Evolutionary conservation across 2,888 invertebrate species (phyloP), one percentile per base, ranked within the genome.

Genomic region (Drosophila yooni): DNA sequence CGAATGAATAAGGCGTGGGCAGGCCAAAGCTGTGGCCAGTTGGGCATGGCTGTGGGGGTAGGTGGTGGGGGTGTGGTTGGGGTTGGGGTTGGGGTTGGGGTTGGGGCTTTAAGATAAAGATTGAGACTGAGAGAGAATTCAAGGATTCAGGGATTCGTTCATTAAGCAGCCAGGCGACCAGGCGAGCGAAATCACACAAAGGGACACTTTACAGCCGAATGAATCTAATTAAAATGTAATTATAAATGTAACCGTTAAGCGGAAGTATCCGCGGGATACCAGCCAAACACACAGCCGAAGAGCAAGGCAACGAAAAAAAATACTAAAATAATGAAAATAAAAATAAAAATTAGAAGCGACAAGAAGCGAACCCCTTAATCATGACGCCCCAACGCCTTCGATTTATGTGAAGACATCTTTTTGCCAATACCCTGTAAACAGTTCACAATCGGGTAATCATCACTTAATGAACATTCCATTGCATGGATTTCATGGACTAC

Each of bases 151-250:
- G 67, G 74, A 70, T 72, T 65, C 80, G 72, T 84, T 82, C 85
- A 84, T 86, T 88, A 87, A 88, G 85, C 78, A 76, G 70, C 70
- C 72, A 88, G 79, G 80, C 83, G 81, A 48, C 65, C 71, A 38
- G 73, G 58, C 74, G 75, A 77, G 84, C 82, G 81, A 86, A 89
- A 88, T 86, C 89, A 90, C 84, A 90, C 90, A 92, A 92, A 92
- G 86, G 92, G 92, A 93, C 93, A 92, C 92, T 93, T 93, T 93
- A 93, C 92, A 92, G 93, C 92, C 93, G 92, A 93, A 93, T 93
- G 93, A 93, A 93, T 93, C 93, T 93, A 93, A 93, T 93, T 93
- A 93, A 93, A 93, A 93, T 93, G 93, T 93, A 93, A 93, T 93
- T 93, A 93, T 93, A 92, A 92, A 90, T 92, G 90, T 91, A 91